Evolutionary conservation across 2,113 vertebrate genomes (phyloP).

Genomic region (Xerus inauris): DNA sequence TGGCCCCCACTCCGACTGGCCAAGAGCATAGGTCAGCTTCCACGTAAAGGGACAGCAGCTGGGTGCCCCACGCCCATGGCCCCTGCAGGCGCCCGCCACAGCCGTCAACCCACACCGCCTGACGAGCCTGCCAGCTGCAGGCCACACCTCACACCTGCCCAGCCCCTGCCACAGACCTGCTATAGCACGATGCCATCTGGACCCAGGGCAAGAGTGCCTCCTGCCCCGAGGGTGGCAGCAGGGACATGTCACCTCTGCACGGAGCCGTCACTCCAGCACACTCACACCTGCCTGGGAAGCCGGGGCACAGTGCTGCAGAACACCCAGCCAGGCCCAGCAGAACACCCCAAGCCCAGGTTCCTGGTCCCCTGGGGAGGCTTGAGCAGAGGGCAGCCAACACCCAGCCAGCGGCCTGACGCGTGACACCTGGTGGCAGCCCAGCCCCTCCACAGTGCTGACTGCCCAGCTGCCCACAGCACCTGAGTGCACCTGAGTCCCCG

Average conservation of each 20-base stretch:
- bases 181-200: background rate
- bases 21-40: too few species aligned
- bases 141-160: background rate
- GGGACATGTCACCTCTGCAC: accelerated
- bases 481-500: background rate
- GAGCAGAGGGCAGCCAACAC: background rate
- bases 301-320: background rate
- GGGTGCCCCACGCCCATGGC: too few species aligned
- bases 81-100: too few species aligned
- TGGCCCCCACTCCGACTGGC: too few species aligned
- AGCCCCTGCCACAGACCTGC: too few species aligned
- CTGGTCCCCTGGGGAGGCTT: background rate
- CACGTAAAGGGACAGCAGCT: too few species aligned
- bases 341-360: background rate
- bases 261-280: too few species aligned
- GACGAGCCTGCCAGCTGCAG: too few species aligned
- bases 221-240: background rate
- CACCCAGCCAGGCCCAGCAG: background rate
- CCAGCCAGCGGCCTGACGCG: accelerated
- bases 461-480: background rate
- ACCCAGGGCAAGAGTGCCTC: background rate
- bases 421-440: too few species aligned
- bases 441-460: background rate
- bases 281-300: too few species aligned
- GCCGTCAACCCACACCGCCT: too few species aligned